Base-by-base conservation (phyloP, 2,113 vertebrate species). In the Oreotrochilus melanogaster region DNA sequence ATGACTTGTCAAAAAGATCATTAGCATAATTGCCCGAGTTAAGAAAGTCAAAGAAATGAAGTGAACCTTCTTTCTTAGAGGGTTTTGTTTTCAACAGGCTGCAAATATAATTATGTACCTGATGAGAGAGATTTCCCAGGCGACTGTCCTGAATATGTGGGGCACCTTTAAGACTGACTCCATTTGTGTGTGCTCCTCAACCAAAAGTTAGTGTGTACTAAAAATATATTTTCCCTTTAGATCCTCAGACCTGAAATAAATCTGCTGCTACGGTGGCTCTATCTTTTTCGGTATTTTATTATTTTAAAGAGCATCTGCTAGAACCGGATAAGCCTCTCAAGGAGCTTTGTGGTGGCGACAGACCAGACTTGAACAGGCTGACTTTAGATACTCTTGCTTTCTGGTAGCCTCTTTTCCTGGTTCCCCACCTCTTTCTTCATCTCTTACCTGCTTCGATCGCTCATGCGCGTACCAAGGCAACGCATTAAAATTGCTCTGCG, bases 401-500 rank as follows among this genome's bases (percentile, higher is more conserved):
- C 94, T 95, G 92, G 92, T 72, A 82, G 89, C 95, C 95, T 96
- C 87, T 97, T 97, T 96, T 93, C 92, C 82, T 93, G 89, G 71
- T 92, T 97, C 78, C 93, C 88, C 85, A 92, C 48, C 90, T 94
- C 95, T 96, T 72, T 92, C 88, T 97, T 78, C 70, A 94, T 79
- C 90, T 97, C 83, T 96, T 95, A 94, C 93, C 88, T 97, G 92
- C 95, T 96, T 80, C 94, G 89, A 84, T 96, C 91, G 82, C 98
- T 98, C 96, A 99, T 99, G 99, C 98, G 93, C 98, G 98, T 98
- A 72, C 98, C 99, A 80, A 98, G 99, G 97, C 98, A 98, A 97
- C 99, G 98, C 96, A 99, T 99, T 97, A 99, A 98, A 98, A 99
- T 99, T 95, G 98, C 99, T 79, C 96, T 99, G 98, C 98, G 98